phyloP scores from a whole-genome alignment of 2,113 vertebrate species.

The Toxostoma redivivum region DNA sequence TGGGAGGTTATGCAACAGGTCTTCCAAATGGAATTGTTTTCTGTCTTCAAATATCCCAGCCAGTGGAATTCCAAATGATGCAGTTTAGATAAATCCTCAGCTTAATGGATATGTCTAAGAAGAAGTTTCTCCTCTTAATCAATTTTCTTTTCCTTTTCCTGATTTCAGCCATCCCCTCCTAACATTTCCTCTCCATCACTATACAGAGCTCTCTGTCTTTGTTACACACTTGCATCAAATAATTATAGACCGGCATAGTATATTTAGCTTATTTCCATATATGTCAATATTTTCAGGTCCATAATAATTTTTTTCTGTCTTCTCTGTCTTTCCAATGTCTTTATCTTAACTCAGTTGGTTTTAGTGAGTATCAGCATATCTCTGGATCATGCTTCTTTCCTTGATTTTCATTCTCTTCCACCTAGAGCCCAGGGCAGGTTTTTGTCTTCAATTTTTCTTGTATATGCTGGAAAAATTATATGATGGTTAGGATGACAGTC shows the following conservation, averaged over 20 bases:
- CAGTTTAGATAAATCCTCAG: neutral
- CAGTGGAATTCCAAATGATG: neutral
- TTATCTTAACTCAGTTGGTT: neutral
- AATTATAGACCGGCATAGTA: fast-evolving
- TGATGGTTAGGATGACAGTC: neutral
- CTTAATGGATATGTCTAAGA: neutral
- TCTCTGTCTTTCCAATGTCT: neutral
- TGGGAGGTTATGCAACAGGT: neutral
- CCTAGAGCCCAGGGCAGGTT: neutral
- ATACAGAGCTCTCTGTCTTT: neutral
- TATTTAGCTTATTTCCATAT: neutral
- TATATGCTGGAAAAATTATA: neutral
- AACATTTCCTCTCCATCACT: neutral
- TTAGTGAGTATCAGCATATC: neutral
- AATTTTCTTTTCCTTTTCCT: neutral
- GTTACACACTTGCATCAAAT: neutral
- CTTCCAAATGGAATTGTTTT: neutral
- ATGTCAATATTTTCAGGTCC: neutral
- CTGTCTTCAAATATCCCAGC: neutral
- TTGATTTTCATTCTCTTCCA: neutral
- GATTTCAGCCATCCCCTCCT: neutral
- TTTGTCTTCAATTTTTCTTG: neutral
- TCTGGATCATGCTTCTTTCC: neutral
- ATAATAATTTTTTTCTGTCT: neutral
- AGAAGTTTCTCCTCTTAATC: neutral